Evolutionary conservation across 2,797 vertebrate species (phyloP).

Genomic region (Falco novaeseelandiae): DNA sequence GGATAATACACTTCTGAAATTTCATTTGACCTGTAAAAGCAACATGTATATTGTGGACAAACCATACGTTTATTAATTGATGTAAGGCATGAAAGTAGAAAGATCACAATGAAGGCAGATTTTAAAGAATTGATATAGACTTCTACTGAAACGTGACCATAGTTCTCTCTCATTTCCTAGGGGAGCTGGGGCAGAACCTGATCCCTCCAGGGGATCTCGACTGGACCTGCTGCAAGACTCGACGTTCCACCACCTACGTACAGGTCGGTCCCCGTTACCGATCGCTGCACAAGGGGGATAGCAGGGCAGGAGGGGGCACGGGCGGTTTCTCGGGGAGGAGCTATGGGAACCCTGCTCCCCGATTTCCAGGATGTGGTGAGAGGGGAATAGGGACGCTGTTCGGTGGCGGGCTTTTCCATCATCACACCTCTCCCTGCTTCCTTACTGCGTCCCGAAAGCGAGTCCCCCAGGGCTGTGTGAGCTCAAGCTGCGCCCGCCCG

Average conservation of each 20-base stretch:
- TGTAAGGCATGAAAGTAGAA: neutral
- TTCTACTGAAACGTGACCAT: neutral
- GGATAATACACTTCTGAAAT: neutral
- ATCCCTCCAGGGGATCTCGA: fast-evolving
- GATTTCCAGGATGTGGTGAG: fast-evolving
- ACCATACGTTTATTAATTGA: fast-evolving
- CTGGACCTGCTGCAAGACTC: neutral
- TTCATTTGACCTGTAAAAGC: neutral
- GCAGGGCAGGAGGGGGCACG: neutral
- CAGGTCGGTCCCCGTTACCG: neutral
- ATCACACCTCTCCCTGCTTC: neutral
- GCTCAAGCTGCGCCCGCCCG: fast-evolving
- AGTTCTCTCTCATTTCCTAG: neutral
- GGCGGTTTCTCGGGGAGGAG: neutral
- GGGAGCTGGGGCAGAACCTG: neutral
- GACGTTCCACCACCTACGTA: fast-evolving
- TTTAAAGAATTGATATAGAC: fast-evolving
- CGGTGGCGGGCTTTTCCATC: neutral
- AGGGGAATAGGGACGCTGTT: fast-evolving
- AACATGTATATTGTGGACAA: neutral
- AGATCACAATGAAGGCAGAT: neutral
- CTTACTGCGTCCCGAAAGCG: neutral
- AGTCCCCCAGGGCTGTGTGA: neutral
- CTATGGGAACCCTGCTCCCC: neutral
- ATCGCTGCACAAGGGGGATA: fast-evolving